Evolutionary conservation across 2,797 vertebrate species (phyloP).

Genomic region (Arctocebus calabarensis): DNA sequence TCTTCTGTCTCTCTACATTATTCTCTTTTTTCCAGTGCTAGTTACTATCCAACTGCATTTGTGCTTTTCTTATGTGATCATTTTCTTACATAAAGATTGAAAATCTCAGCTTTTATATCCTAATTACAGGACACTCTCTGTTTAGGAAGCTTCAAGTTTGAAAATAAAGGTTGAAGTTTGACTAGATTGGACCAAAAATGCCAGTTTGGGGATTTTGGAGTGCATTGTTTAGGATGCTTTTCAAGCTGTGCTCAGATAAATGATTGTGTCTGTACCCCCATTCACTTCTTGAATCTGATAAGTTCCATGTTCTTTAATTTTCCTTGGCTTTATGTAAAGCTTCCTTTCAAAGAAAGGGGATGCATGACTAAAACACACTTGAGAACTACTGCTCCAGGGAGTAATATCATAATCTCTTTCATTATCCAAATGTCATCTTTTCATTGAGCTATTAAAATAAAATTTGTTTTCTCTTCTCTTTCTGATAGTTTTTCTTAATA

Average conservation of each 20-base stretch:
- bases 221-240: not conserved
- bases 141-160: not conserved
- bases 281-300: not conserved
- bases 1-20: not conserved
- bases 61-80: not conserved
- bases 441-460: slow-evolving; percentile 23
- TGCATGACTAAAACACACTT: not conserved
- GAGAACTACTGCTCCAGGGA: not conserved
- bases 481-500: slow-evolving; percentile 14
- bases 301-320: not conserved
- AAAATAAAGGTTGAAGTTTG: not conserved
- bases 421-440: slow-evolving; percentile 12
- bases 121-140: not conserved
- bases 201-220: not conserved
- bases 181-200: not conserved
- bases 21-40: not conserved
- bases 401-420: not conserved
- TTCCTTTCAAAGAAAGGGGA: not conserved
- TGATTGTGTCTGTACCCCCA: not conserved
- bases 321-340: slow-evolving; percentile 29
- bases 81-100: not conserved
- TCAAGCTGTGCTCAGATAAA: not conserved
- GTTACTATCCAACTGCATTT: not conserved
- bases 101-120: not conserved
- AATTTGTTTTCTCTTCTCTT: not conserved